Evolutionary conservation across 2,888 invertebrate genomes (phyloP).

Genomic region (Neuroscelio doddi): DNA sequence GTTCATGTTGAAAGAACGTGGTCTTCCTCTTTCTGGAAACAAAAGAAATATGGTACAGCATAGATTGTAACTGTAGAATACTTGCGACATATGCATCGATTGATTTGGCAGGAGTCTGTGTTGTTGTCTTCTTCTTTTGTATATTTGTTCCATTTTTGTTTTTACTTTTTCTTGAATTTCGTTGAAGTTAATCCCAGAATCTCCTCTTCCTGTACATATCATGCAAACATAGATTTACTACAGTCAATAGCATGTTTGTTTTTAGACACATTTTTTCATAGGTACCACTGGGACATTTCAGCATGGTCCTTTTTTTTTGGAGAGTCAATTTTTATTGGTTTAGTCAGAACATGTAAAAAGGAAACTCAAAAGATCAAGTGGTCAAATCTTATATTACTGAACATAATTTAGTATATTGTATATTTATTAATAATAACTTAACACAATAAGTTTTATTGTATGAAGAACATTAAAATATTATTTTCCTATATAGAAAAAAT

Average conservation of each 20-base stretch:
- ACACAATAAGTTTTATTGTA: constrained; percentile 15
- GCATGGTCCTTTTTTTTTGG: too few species aligned
- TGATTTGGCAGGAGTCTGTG: constrained; percentile 39
- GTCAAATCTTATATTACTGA: too few species aligned
- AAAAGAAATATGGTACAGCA: constrained; percentile 64
- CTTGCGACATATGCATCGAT: constrained; percentile 30
- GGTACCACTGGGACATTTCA: too few species aligned
- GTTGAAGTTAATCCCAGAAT: constrained; percentile 11
- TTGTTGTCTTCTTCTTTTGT: constrained; percentile 24
- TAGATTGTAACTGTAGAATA: constrained; percentile 34
- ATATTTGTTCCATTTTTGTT: constrained; percentile 9
- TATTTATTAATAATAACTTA: too few species aligned
- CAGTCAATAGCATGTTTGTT: constrained; percentile 5
- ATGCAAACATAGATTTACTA: constrained; percentile 14
- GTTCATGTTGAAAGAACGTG: constrained; percentile 63
- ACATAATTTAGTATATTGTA: too few species aligned
- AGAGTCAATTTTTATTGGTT: neutral
- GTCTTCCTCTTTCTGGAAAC: constrained; percentile 61
- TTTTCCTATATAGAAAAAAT: constrained; percentile 24
- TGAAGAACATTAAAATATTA: constrained; percentile 30
- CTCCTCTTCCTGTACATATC: constrained; percentile 1
- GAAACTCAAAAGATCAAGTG: too few species aligned
- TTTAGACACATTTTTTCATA: too few species aligned
- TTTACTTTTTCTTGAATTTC: constrained; percentile 24
- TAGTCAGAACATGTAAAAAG: too few species aligned